These are phyloP conservation scores for Pygoscelis adeliae DNA, from an alignment of 2,113 vertebrate species.

Conservation along the genomic window DNA sequence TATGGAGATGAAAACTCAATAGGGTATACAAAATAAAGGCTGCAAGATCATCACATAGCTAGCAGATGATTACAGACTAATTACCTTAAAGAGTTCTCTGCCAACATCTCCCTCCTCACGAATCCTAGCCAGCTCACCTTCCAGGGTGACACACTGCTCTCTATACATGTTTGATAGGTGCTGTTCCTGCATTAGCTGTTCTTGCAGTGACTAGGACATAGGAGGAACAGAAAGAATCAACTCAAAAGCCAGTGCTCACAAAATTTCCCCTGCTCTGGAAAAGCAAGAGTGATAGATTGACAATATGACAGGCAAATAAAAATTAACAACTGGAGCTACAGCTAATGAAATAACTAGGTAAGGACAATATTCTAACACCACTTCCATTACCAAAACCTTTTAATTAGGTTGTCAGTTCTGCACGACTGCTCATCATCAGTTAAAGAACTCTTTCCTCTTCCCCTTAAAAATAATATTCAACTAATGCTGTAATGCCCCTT, in stretches of 20 bases:
- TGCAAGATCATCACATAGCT: neutral
- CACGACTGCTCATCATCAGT: neutral
- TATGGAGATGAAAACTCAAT: conserved; percentile 36
- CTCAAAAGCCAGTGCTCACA: neutral
- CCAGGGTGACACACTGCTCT: conserved; percentile 89
- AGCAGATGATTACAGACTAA: neutral
- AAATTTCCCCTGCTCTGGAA: neutral
- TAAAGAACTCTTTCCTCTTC: neutral
- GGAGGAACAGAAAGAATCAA: neutral
- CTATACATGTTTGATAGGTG: conserved; percentile 89
- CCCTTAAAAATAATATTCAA: neutral
- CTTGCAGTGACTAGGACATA: conserved; percentile 77
- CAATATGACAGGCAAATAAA: neutral
- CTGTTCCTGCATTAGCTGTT: conserved; percentile 85
- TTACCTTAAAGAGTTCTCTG: conserved; percentile 90
- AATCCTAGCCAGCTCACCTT: conserved; percentile 87
- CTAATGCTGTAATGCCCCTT: neutral
- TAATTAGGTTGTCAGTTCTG: neutral
- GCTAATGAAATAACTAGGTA: neutral
- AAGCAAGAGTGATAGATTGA: neutral
- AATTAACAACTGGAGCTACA: neutral
- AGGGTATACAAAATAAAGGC: neutral
- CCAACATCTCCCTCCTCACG: conserved; percentile 87
- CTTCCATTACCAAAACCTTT: neutral
- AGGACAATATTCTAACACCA: neutral